Evolutionary conservation across 2,888 invertebrate genomes (phyloP), one percentile per base, ranked within the genome.

Genomic region (Caenorhabditis japonica): DNA sequence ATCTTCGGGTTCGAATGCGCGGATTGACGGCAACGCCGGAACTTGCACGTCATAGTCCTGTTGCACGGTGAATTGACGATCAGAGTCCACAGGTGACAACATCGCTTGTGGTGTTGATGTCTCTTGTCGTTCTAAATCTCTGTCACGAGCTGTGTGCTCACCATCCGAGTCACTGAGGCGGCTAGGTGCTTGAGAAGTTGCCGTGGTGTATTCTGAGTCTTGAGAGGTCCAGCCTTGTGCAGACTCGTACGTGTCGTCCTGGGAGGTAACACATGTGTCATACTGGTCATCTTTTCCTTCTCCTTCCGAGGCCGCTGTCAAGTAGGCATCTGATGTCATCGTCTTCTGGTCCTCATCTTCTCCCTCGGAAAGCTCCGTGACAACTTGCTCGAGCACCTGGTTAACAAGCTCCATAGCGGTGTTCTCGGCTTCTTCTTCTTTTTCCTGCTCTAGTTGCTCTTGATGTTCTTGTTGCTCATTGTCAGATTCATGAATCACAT

Each of bases 31-130:
- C 7, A 30, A 10, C n/a, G n/a, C n/a, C n/a, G n/a, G n/a, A 23
- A 64, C 64, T 10, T 70, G 62, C 30, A 71, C 61, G n/a, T 80
- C 80, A 10, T 70, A 71, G 41, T 82, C 82, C 25, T 73, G 71
- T 23, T 52, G 38, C 10, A 71, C 75, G 13, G 79, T 80, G 43
- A 81, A 80, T 15, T 76, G 72, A 43, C 84, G 55, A 61, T 84
- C 84, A 44, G 83, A 83, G 49, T 82, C 81, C 39, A 83, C 83
- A 38, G 83, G 83, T 13, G 80, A 80, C 5, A 81, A 17, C 7
- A 73, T 74, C 12, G 80, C 78, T 21, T 75, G 74, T 23, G 80
- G 77, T 19, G 80, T 79, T 17, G 70, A 59, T 13, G 75, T 71
- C 36, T 73, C 74, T 41, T 72, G 75, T 25, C 60, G 66, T 47